Conservation (phyloP, 2,797 vertebrate species). For the Crax fasciolata region DNA sequence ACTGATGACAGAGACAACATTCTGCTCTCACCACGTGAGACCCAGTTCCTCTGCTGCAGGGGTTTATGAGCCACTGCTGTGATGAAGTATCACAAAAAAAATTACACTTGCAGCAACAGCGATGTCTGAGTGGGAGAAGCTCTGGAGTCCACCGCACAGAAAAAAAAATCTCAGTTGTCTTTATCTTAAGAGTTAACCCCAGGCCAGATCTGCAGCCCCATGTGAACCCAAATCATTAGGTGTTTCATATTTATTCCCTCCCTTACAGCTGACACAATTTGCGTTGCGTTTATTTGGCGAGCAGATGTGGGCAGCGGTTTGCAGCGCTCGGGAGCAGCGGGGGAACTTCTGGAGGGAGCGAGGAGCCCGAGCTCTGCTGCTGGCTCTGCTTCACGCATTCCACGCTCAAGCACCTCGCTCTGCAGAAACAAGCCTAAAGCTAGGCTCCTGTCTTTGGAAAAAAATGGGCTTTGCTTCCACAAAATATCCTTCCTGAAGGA, state of each 20-base stretch:
- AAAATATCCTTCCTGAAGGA: neutral
- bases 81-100: neutral
- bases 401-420: neutral
- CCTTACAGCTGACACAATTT: constrained; percentile 25
- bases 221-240: constrained; percentile 13
- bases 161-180: neutral
- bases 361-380: neutral
- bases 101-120: neutral
- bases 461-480: neutral
- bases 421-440: neutral
- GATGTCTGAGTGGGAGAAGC: neutral
- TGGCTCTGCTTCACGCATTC: neutral
- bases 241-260: constrained; percentile 56
- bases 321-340: neutral
- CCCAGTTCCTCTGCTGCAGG: neutral
- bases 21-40: neutral
- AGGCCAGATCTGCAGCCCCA: neutral
- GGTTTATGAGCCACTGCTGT: neutral
- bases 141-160: neutral
- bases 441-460: neutral
- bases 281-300: constrained; percentile 16
- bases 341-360: neutral
- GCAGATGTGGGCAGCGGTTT: neutral
- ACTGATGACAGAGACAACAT: neutral
- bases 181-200: neutral